These are phyloP conservation scores for Bombycilla garrulus DNA, from an alignment of 2,113 vertebrate species.

Conservation along the genomic window DNA sequence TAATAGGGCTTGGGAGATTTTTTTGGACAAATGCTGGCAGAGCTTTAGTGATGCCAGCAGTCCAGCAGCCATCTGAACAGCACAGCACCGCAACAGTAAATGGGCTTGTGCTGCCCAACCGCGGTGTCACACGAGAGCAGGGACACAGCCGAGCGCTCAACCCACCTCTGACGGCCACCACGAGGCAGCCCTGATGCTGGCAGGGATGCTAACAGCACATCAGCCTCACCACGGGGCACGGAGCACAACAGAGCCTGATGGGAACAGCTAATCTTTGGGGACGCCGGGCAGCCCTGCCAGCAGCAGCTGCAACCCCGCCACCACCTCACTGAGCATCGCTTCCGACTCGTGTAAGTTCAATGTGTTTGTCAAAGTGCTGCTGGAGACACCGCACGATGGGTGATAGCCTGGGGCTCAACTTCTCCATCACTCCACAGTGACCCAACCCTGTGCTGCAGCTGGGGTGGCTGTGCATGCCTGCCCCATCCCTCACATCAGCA, in stretches of 20 bases:
- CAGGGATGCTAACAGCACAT: background rate
- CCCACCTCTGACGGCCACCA: background rate
- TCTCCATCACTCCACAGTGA: background rate
- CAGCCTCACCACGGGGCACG: fast-evolving
- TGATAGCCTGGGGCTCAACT: background rate
- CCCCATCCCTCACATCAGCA: background rate
- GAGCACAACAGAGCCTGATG: background rate
- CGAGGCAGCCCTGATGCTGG: background rate
- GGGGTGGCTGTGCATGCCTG: background rate
- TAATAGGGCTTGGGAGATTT: background rate
- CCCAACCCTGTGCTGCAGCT: background rate
- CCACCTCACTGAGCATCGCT: background rate
- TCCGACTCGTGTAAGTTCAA: background rate
- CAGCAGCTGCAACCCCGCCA: background rate
- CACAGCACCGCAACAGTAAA: background rate
- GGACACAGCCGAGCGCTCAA: background rate
- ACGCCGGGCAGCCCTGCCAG: fast-evolving
- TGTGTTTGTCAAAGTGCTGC: background rate
- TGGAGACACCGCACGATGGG: fast-evolving
- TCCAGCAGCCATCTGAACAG: background rate
- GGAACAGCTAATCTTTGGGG: background rate
- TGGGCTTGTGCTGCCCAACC: background rate
- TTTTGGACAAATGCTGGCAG: background rate
- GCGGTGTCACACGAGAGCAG: fast-evolving
- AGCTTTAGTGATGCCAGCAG: background rate